These are phyloP conservation scores for Gopherus evgoodei DNA, from an alignment of 2,113 vertebrate species.

Conservation along the genomic window DNA sequence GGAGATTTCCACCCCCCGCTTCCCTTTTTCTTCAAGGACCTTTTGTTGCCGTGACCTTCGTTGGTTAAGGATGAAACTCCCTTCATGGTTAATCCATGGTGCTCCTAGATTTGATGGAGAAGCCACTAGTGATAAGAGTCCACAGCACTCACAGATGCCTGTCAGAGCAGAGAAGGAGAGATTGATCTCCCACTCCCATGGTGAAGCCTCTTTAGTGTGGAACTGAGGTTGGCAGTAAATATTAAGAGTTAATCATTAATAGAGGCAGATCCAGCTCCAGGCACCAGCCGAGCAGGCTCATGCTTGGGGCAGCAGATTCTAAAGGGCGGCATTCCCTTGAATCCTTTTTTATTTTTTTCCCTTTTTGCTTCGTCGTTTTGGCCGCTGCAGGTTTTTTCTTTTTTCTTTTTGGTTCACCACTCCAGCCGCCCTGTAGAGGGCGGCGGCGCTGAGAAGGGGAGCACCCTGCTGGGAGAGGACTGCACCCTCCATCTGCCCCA, in stretches of 20 bases:
- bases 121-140: background rate
- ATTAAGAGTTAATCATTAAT: background rate
- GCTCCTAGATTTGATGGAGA: background rate
- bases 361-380: too few species aligned
- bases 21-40: background rate
- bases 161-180: background rate
- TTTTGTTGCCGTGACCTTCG: background rate
- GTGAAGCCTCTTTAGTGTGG: background rate
- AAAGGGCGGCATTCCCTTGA: too few species aligned
- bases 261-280: background rate
- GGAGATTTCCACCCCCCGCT: background rate
- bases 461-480: too few species aligned
- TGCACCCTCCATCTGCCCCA: too few species aligned
- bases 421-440: too few species aligned
- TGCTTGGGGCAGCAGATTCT: too few species aligned
- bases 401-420: too few species aligned
- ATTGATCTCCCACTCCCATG: background rate
- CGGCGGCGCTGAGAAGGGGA: too few species aligned
- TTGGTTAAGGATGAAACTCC: background rate
- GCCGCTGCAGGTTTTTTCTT: too few species aligned
- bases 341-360: too few species aligned
- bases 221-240: background rate
- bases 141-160: accelerated
- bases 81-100: background rate
- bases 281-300: too few species aligned